Evolutionary conservation across 2,797 vertebrate genomes (phyloP).

Genomic region (Serranus cabrilla): DNA sequence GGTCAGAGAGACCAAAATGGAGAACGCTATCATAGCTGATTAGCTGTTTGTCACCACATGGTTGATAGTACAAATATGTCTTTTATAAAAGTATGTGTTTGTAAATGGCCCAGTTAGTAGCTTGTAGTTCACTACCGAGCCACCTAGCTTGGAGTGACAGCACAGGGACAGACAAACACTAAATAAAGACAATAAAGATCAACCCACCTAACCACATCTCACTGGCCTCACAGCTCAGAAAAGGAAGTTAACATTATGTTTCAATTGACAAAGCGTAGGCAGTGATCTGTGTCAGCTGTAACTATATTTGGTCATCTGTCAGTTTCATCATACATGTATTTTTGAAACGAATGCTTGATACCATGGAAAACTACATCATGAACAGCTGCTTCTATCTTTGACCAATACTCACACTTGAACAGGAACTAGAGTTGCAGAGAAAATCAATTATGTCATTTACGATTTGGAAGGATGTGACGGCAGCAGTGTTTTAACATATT

Average conservation of each 20-base stretch:
- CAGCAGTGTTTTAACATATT: neutral
- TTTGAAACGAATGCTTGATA: neutral
- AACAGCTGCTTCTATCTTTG: neutral
- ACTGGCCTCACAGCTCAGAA: neutral
- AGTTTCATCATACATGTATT: neutral
- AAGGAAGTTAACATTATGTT: neutral
- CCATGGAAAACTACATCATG: neutral
- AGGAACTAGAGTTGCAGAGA: neutral
- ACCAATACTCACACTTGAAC: neutral
- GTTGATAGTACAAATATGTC: neutral
- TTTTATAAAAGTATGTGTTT: neutral
- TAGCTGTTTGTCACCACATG: neutral
- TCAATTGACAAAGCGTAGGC: neutral
- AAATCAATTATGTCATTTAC: conserved; percentile 11
- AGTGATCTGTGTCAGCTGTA: neutral
- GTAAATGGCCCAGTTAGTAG: neutral
- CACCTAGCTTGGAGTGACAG: neutral
- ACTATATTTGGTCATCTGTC: conserved; percentile 43
- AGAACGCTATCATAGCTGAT: neutral
- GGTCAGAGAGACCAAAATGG: neutral
- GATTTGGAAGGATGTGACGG: conserved; percentile 22
- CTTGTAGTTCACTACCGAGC: neutral
- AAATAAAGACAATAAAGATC: neutral
- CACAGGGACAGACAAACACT: no score
- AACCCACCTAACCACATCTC: neutral